A percentile compares a stretch with the other conserved stretches of the same genome.
These are phyloP conservation scores for Entomobrya proxima DNA, from an alignment of 2,888 invertebrate species.

Conservation along the genomic window DNA sequence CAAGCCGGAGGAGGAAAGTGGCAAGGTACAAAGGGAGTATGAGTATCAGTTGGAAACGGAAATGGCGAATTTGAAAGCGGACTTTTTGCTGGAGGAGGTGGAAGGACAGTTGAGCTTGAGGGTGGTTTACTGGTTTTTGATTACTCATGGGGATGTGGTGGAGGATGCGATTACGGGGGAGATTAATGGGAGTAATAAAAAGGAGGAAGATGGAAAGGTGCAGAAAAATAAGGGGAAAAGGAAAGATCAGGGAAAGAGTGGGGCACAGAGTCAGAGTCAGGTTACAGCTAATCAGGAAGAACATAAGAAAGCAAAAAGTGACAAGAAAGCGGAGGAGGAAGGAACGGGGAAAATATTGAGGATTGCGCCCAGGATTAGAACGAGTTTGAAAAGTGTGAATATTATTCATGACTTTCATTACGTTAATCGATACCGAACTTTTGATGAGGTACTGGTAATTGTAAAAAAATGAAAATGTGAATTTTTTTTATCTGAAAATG, in stretches of 20 bases:
- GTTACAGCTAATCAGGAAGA: not conserved
- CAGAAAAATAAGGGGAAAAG: not conserved
- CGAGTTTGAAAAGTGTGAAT: slow-evolving; percentile 67
- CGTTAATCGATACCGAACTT: slow-evolving; percentile 73
- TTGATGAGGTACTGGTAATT: slow-evolving; percentile 72
- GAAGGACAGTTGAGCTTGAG: slow-evolving; percentile 74
- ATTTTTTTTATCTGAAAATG: not conserved
- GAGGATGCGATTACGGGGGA: slow-evolving; percentile 71
- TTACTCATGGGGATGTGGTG: slow-evolving; percentile 72
- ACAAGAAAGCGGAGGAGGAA: not conserved
- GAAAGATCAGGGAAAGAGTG: not conserved
- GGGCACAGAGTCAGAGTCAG: no score
- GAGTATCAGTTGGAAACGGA: slow-evolving; percentile 71
- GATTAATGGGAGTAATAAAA: no score
- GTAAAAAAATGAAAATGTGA: not conserved
- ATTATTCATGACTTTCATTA: slow-evolving; percentile 74
- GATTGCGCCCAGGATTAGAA: slow-evolving; percentile 73
- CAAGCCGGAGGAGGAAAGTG: slow-evolving; percentile 57
- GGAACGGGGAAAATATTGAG: slow-evolving; percentile 59
- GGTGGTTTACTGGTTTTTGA: slow-evolving; percentile 73
- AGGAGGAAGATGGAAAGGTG: slow-evolving; percentile 21
- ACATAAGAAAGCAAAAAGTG: not conserved
- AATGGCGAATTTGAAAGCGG: slow-evolving; percentile 71
- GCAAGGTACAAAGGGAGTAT: not conserved
- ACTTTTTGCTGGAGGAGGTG: slow-evolving; percentile 73